Evolutionary conservation across 2,113 vertebrate species (phyloP), one percentile per base, ranked within the genome.

Genomic region (Eulacestoma nigropectus): DNA sequence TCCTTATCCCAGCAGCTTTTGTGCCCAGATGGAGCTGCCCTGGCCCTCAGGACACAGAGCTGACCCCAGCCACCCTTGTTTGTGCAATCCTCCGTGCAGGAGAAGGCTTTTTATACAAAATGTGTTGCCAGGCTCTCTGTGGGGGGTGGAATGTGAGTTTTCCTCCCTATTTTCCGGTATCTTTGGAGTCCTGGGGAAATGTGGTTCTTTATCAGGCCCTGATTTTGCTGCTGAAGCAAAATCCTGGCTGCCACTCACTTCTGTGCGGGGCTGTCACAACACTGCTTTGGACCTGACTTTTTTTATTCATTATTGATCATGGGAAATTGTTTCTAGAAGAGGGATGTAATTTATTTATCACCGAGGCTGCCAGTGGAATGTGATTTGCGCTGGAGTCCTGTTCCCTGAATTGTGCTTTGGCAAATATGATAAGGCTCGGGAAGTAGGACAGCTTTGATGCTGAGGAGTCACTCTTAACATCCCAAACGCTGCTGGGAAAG

Each of bases 271-370:
- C 59, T 94, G 89, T 93, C 89, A 83, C 84, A 93, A 57, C 83
- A n/a, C 63, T 91, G 69, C 89, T 93, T 82, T 91, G 89, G 94
- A 87, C 81, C 78, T 70, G 74, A 49, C 39, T 92, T 74, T 93
- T 97, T 92, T 95, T 81, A 96, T 95, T 94, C 91, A 95, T 95
- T 95, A 97, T 96, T 97, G 89, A 96, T 97, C 95, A 91, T 53
- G 91, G 96, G 67, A 89, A 94, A 97, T 94, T 91, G 89, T 94
- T 95, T 95, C 74, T 11, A 69, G 93, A 89, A 93, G 93, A 69
- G 81, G 70, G 87, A 84, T 89, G 82, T 93, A 53, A 96, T 96
- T 94, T 97, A 96, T 97, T 93, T 95, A 96, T 96, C 77, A 95
- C 42, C 33, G 7, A 69, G 57, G 50, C 85, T 91, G 78, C 62